Evolutionary conservation across 2,797 vertebrate genomes (phyloP), one percentile per base, ranked within the genome.

Genomic region (Molothrus ater): DNA sequence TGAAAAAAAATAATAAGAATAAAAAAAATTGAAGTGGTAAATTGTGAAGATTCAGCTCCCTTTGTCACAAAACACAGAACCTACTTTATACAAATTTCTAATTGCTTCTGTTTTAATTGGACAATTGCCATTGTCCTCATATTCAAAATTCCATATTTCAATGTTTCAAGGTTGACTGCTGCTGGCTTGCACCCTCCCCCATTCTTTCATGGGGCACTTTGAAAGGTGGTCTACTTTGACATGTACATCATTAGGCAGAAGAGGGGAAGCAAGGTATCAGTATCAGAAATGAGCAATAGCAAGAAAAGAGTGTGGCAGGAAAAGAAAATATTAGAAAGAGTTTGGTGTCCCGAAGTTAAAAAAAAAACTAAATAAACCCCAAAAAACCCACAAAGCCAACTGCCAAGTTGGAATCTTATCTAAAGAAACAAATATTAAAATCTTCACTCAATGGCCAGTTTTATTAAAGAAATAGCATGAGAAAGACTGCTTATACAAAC

Each of bases 221-320:
- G 92, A 96, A 96, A 97, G 92, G 96, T 97, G 94, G 88, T 95
- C 95, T 93, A 90, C 91, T 96, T 96, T 96, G 96, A 96, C 95
- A 93, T 73, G 57, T 73, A 86, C 94, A 91, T 97, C 92, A 95
- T 96, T 95, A 97, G 88, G 93, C 65, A 79, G 93, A 93, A 86
- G 86, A 95, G 32, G 18, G 63, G 95, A 96, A 96, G 91, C 59
- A 93, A 97, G 42, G 71, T 95, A 97, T 96, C 94, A 76, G 80
- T 96, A 96, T 95, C 95, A 96, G 90, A 96, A 96, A 91, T 76
- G 53, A 96, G 83, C 48, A 92, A 74, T 73, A 91, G 73, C 54
- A 95, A 86, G 65, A 95, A 95, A 92, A 94, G 81, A 70, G 12
- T n/a, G 54, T 65, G 83, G 61, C 79, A 96, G 89, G 73, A 95